Conservation (phyloP, 2,797 vertebrate species). For the Manis javanica region DNA sequence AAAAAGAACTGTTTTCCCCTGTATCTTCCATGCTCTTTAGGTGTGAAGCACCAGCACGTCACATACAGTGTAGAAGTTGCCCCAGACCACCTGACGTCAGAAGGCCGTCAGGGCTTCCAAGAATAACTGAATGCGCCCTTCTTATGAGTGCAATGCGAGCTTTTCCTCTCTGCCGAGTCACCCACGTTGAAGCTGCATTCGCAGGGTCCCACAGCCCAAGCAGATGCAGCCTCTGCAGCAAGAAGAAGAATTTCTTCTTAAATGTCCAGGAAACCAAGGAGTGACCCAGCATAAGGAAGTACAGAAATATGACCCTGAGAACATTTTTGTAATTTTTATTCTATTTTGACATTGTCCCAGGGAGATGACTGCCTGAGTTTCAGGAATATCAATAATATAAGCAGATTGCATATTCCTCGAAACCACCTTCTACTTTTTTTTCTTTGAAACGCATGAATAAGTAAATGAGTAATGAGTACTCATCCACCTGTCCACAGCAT, state of each 20-base stretch:
- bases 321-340: not conserved
- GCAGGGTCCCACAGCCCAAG: no score
- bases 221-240: not conserved
- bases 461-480: not conserved
- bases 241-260: not conserved
- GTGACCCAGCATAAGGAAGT: not conserved
- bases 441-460: not conserved
- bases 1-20: not conserved
- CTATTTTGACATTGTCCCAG: not conserved
- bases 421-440: not conserved
- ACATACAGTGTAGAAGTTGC: not conserved
- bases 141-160: no score
- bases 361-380: not conserved
- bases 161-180: not conserved
- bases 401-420: not conserved
- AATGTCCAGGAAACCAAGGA: not conserved
- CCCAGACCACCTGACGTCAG: no score
- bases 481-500: not conserved
- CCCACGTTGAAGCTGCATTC: rapidly evolving
- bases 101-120: not conserved
- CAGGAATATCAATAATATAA: not conserved
- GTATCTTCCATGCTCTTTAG: rapidly evolving
- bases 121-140: not conserved
- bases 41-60: not conserved
- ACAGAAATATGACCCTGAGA: not conserved